These are phyloP conservation scores for Flabesymbios commensalis DNA, from an alignment of 2,888 invertebrate genomes.

Conservation along the genomic window DNA sequence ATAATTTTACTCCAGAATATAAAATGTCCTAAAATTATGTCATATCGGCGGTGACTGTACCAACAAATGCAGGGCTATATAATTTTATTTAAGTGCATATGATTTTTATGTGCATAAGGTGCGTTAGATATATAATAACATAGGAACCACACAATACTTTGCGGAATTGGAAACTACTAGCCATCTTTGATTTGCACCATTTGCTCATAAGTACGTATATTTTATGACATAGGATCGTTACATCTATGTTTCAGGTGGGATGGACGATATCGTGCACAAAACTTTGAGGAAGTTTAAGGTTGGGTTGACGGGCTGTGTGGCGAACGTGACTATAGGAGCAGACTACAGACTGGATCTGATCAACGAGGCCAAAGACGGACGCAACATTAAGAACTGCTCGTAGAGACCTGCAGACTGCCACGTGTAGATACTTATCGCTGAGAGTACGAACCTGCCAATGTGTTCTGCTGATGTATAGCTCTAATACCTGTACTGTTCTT, in stretches of 20 bases:
- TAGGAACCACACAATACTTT: too few species aligned
- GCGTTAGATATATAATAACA: background rate
- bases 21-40: too few species aligned
- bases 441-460: too few species aligned
- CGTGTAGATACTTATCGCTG: too few species aligned
- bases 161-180: background rate
- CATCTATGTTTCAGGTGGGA: conserved; percentile 70
- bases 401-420: too few species aligned
- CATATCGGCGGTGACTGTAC: too few species aligned
- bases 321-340: conserved; percentile 79
- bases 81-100: too few species aligned
- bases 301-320: conserved; percentile 82
- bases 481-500: too few species aligned
- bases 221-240: background rate
- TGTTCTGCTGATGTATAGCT: too few species aligned
- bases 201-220: background rate
- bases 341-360: conserved; percentile 73
- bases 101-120: background rate
- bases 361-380: conserved; percentile 70
- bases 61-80: background rate
- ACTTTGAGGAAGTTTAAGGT: conserved; percentile 69
- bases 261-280: conserved; percentile 73
- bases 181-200: background rate
- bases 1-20: background rate
- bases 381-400: conserved; percentile 50